Conservation (phyloP, 2,113 vertebrate species). For the Clarias gariepinus region DNA sequence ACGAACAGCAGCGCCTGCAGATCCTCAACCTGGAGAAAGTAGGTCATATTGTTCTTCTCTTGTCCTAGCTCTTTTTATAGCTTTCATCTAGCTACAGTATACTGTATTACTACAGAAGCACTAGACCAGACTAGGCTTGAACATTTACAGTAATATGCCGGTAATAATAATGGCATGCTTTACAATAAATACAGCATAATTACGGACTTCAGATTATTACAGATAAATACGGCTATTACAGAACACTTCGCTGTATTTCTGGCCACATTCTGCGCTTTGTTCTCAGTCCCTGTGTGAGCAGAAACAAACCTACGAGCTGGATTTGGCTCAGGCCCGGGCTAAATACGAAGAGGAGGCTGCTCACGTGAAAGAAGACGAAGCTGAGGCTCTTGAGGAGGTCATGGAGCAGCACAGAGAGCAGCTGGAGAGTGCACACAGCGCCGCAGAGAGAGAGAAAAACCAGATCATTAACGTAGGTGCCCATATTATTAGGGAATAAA, state of each 20-base stretch:
- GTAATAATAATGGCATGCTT: neutral
- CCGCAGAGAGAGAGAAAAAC: conserved; percentile 83
- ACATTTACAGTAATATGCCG: neutral
- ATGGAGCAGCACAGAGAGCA: conserved; percentile 84
- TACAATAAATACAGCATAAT: neutral
- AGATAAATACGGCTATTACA: neutral
- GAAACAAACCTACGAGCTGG: conserved; percentile 89
- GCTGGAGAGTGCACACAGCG: conserved; percentile 81
- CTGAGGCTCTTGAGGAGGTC: conserved; percentile 85
- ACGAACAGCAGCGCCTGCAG: conserved; percentile 89
- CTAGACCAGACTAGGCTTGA: neutral
- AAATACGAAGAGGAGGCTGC: conserved; percentile 86
- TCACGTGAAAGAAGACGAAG: conserved; percentile 85
- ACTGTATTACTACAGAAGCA: neutral
- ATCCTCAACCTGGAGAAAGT: conserved; percentile 90
- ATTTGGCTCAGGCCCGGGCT: conserved; percentile 80
- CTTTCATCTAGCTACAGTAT: neutral
- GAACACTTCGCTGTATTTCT: neutral
- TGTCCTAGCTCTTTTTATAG: neutral
- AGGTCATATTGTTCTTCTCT: conserved; percentile 5
- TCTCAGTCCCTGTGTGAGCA: conserved; percentile 86
- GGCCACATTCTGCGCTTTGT: conserved; percentile 6
- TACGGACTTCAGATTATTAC: neutral
- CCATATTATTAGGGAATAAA: neutral
- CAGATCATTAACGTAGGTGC: conserved; percentile 79